Percentiles rank a stretch among this genome's conserved stretches.
These are phyloP conservation scores for Columba janthina DNA, from an alignment of 2,113 vertebrate species.

Conservation along the genomic window DNA sequence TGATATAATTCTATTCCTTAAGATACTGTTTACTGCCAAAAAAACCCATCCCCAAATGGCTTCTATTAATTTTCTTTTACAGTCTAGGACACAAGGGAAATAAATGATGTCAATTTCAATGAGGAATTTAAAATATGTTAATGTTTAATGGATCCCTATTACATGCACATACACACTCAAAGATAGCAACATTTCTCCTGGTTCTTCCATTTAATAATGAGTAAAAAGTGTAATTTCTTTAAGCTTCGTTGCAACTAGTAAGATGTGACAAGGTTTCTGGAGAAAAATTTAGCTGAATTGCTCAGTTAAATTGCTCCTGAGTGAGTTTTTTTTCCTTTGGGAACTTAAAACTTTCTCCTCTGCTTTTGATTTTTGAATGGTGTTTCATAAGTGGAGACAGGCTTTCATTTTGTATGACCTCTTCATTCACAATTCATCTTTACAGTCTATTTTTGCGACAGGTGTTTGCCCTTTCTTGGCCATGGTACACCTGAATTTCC, in stretches of 20 bases:
- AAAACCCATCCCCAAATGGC: not conserved
- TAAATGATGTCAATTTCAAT: not conserved
- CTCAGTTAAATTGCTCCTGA: not conserved
- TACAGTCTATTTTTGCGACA: not conserved
- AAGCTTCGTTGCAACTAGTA: not conserved
- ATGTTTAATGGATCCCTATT: not conserved
- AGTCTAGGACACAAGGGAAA: not conserved
- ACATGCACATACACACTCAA: rapidly evolving
- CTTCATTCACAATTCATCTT: not conserved
- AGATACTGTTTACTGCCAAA: not conserved
- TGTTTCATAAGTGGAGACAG: rapidly evolving
- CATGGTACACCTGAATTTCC: not conserved
- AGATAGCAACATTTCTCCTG: not conserved
- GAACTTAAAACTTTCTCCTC: not conserved
- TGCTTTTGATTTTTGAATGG: not conserved
- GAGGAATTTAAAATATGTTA: not conserved
- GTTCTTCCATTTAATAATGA: not conserved
- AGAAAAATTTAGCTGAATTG: not conserved
- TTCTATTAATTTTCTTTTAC: not conserved
- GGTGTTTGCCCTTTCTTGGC: not conserved
- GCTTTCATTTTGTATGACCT: not conserved
- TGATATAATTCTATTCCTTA: not conserved
- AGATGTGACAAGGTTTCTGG: not conserved
- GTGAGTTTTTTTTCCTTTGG: not conserved
- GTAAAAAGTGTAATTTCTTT: not conserved